Percentiles rank a stretch among this genome's conserved stretches.
Evolutionary conservation across 1,140 invertebrate species (phyloP).

Genomic region (Drosophila ercepeae): DNA sequence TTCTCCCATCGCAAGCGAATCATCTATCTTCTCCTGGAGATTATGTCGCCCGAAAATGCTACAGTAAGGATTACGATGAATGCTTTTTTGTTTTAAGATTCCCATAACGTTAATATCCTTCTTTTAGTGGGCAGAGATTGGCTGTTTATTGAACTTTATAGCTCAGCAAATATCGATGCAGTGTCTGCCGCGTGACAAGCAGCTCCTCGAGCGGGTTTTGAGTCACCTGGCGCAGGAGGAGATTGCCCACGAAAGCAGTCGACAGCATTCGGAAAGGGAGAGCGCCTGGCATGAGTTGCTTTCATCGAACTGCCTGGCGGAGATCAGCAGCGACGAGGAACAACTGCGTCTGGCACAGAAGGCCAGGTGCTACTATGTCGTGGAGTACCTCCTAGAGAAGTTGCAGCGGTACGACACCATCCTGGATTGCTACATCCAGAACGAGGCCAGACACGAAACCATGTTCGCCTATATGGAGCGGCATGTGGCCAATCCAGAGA

Average conservation of each 20-base stretch:
- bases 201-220: constrained; percentile 82
- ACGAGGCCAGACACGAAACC: constrained; percentile 87
- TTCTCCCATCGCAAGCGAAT: constrained; percentile 90
- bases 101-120: neutral
- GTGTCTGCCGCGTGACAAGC: constrained; percentile 83
- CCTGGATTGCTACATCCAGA: constrained; percentile 84
- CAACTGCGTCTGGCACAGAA: constrained; percentile 82
- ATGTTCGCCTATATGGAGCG: constrained; percentile 90
- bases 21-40: constrained; percentile 91
- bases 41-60: constrained; percentile 89
- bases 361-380: constrained; percentile 84
- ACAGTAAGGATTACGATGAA: constrained; percentile 85
- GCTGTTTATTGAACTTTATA: constrained; percentile 85
- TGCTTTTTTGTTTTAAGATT: neutral
- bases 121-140: constrained; percentile 84
- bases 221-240: constrained; percentile 84
- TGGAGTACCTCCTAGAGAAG: constrained; percentile 84
- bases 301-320: constrained; percentile 87
- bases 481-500: constrained; percentile 86
- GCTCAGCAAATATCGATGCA: constrained; percentile 84
- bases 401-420: constrained; percentile 84
- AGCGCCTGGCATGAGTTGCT: constrained; percentile 92
- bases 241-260: constrained; percentile 78
- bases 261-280: constrained; percentile 89
- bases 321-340: constrained; percentile 84